A percentile compares a stretch with the other conserved stretches of the same genome.
These are phyloP conservation scores for Oreochromis aureus DNA, from an alignment of 2,113 vertebrate genomes.

Conservation along the genomic window DNA sequence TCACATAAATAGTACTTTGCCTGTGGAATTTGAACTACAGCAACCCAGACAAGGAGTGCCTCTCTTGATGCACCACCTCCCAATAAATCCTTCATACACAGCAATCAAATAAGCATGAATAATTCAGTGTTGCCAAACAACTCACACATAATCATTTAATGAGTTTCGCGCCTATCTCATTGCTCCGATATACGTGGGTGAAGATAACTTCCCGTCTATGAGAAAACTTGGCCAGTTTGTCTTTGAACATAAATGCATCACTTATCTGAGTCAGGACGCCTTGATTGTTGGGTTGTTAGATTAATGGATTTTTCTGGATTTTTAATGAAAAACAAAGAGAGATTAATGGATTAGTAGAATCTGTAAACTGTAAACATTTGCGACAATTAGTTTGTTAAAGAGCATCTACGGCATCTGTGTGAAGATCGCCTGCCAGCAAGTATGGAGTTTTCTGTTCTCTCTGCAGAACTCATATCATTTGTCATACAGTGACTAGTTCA, in stretches of 20 bases:
- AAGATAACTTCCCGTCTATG: constrained; percentile 2
- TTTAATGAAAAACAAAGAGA: constrained; percentile 36
- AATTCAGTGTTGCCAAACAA: constrained; percentile 57
- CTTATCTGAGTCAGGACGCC: not conserved
- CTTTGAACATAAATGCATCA: constrained; percentile 19
- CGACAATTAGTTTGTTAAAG: constrained; percentile 1
- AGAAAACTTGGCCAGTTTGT: constrained; percentile 15
- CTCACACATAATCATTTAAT: constrained; percentile 62
- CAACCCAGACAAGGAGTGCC: constrained; percentile 27
- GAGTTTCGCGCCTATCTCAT: constrained; percentile 37
- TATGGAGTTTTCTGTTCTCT: not conserved
- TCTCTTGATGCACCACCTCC: constrained; percentile 31
- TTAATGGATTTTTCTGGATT: not conserved
- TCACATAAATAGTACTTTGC: not conserved
- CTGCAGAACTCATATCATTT: not conserved
- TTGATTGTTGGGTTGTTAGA: not conserved
- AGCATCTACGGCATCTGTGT: not conserved
- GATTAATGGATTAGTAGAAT: constrained; percentile 36
- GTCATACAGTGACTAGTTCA: constrained; percentile 3
- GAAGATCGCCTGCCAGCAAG: not conserved
- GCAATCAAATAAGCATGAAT: constrained; percentile 61
- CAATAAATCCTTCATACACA: constrained; percentile 40
- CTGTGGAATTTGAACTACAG: constrained; percentile 31
- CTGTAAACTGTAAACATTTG: constrained; percentile 6
- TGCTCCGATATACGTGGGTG: constrained; percentile 3